Base-by-base conservation (phyloP, 1,140 invertebrate genomes). In the Phymastichus coffea region DNA sequence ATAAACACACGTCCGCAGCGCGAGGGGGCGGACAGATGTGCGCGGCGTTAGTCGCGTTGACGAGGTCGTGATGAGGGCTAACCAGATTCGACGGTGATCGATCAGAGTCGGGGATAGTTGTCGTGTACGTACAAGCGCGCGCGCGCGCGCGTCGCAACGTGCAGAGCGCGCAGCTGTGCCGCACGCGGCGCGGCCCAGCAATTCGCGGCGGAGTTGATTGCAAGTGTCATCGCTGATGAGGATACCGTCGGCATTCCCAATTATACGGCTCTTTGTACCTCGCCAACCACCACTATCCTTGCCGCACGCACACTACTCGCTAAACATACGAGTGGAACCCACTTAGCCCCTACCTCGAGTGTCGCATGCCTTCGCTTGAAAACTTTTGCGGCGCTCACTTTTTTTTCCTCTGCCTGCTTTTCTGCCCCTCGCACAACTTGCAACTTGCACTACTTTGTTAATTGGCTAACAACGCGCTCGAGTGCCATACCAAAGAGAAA, bases 251-350 rank as follows among this genome's bases (percentile, higher is more conserved):
- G 23, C 25, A 53, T 43, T 20, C 7, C 51, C 51, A 55, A 44
- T 55, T 55, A 55, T 55, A 44, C 15, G 2, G 52, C 38, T 22
- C 52, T 55, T 55, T 55, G 52, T 53, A 23, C 41, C n/a, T 53
- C 33, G 20, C 15, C 14, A 10, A 14, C 14, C 35, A 19, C n/a
- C 41, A 3, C 7, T 44, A 14, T 25, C 41, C 20, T n/a, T n/a
- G n/a, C n/a, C n/a, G n/a, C n/a, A n/a, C n/a, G n/a, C n/a, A n/a
- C n/a, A n/a, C n/a, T n/a, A n/a, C n/a, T n/a, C n/a, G n/a, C n/a
- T n/a, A n/a, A n/a, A n/a, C n/a, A n/a, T n/a, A n/a, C n/a, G n/a
- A n/a, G n/a, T n/a, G n/a, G n/a, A n/a, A n/a, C n/a, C n/a, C n/a
- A n/a, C n/a, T n/a, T n/a, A n/a, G n/a, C n/a, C n/a, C n/a, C n/a